phyloP scores from a whole-genome alignment of 2,888 invertebrate species.

The Eustalomyia histrio region DNA sequence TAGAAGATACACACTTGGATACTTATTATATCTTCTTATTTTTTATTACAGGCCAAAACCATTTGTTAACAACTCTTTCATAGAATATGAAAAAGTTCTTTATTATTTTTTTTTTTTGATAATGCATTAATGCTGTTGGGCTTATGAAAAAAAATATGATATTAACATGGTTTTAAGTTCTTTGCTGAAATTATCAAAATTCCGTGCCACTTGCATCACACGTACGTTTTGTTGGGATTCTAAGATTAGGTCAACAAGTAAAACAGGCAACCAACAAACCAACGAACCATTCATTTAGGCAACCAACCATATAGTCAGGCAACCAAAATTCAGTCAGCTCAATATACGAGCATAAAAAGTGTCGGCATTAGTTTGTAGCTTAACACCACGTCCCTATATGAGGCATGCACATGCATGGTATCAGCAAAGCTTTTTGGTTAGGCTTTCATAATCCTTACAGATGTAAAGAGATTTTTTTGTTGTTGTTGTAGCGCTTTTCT shows the following conservation, averaged over 20 bases:
- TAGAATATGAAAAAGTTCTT: constrained; percentile 43
- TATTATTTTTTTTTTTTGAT: constrained; percentile 43
- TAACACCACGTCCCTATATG: constrained; percentile 33
- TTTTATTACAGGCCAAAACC: constrained; percentile 29
- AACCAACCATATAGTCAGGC: constrained; percentile 35
- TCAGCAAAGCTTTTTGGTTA: constrained; percentile 14
- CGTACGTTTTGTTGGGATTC: constrained; percentile 53
- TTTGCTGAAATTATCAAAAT: constrained; percentile 67
- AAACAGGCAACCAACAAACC: constrained; percentile 9
- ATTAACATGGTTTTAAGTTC: constrained; percentile 59
- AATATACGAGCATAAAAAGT: constrained; percentile 11
- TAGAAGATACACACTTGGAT: constrained; percentile 37
- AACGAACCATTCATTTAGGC: constrained; percentile 2
- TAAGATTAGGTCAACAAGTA: constrained; percentile 53
- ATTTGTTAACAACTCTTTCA: constrained; percentile 65
- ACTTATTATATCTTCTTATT: constrained; percentile 36
- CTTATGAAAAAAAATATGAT: constrained; percentile 28
- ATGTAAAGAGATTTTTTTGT: constrained; percentile 35
- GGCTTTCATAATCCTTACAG: constrained; percentile 47
- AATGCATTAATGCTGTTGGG: constrained; percentile 21
- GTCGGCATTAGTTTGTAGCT: constrained; percentile 39
- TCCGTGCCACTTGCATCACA: constrained; percentile 69
- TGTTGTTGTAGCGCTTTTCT: neutral
- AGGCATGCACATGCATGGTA: constrained; percentile 10
- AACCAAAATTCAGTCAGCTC: constrained; percentile 5